Evolutionary conservation across 92 coral and sea anemone genomes (phyloP), one percentile per base, ranked within the genome.

Genomic region (Umimayanthus chanpuru): DNA sequence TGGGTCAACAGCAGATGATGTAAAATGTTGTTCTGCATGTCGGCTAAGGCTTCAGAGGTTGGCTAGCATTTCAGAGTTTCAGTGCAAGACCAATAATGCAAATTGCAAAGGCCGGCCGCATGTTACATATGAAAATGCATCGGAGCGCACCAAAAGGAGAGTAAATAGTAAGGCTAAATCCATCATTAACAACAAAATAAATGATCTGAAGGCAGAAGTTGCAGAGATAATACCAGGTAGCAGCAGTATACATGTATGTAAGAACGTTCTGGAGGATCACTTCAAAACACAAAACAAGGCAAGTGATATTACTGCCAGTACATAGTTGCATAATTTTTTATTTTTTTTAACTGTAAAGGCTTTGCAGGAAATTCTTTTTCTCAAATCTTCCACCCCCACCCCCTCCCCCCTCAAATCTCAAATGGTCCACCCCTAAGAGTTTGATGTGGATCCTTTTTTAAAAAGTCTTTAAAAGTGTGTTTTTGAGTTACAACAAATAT

Each of bases 281-380:
- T 49, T 78, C 82, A 78, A 78, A 49, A 47, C 47, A 78, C 82
- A 53, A 78, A 78, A 49, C 67, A 47, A 47, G 82, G 82, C 26
- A 78, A 78, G 82, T 66, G 26, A 10, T 7, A 3, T 66, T 23
- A 15, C 20, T 66, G n/a, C 28, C 28, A n/a, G 28, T 66, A 66
- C 72, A 6, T 23, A 21, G 28, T 6, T 4, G 28, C 47, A n/a
- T n/a, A n/a, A n/a, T n/a, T n/a, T n/a, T n/a, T n/a, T n/a, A n/a
- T n/a, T n/a, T n/a, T n/a, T n/a, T n/a, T n/a, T n/a, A n/a, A n/a
- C n/a, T n/a, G n/a, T n/a, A n/a, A n/a, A n/a, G n/a, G n/a, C n/a
- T n/a, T n/a, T n/a, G n/a, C n/a, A n/a, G n/a, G n/a, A n/a, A n/a
- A n/a, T n/a, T n/a, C n/a, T n/a, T n/a, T n/a, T n/a, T n/a, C n/a